These are phyloP conservation scores for Passer montanus DNA, from an alignment of 2,113 vertebrate species.

Conservation along the genomic window DNA sequence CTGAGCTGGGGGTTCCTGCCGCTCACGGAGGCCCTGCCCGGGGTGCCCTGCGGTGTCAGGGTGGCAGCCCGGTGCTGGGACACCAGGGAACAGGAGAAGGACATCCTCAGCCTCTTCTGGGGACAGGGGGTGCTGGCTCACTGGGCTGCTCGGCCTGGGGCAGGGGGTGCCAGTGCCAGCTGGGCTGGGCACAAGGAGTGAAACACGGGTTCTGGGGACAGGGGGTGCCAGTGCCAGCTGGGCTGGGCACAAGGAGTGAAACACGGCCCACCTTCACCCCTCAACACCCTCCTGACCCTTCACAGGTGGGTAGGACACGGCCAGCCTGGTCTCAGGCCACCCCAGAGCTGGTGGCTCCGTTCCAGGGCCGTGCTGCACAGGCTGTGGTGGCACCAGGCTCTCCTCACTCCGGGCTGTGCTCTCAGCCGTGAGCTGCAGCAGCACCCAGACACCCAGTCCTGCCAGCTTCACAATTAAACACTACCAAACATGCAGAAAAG, in stretches of 20 bases:
- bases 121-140: neutral
- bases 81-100: rapidly evolving
- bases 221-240: neutral
- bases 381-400: neutral
- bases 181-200: neutral
- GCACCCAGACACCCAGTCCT: neutral
- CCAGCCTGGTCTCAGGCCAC: neutral
- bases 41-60: neutral
- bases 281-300: rapidly evolving
- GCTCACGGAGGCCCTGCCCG: rapidly evolving
- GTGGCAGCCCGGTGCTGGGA: neutral
- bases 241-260: neutral
- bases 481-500: neutral
- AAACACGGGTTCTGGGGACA: rapidly evolving
- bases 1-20: neutral
- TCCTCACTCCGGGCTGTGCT: rapidly evolving
- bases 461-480: neutral
- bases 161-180: neutral
- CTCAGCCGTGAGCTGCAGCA: neutral
- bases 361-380: rapidly evolving
- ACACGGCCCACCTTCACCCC: rapidly evolving
- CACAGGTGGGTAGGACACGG: rapidly evolving
- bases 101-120: rapidly evolving
- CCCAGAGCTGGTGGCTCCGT: rapidly evolving
- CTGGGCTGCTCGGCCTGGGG: rapidly evolving